These are phyloP conservation scores for Cynodonichthys magdalenae DNA, from an alignment of 2,797 vertebrate genomes.

Conservation along the genomic window DNA sequence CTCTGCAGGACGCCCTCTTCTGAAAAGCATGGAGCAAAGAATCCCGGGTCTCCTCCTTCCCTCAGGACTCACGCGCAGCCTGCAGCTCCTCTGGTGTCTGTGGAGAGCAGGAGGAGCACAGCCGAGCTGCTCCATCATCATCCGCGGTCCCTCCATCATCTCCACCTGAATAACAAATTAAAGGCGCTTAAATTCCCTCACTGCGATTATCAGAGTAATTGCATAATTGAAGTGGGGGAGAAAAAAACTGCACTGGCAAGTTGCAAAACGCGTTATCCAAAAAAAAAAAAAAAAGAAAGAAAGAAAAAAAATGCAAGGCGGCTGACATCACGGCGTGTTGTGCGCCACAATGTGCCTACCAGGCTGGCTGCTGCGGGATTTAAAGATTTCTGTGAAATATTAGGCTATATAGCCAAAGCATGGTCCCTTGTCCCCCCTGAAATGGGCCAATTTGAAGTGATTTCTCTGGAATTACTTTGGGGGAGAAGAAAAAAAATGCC, in stretches of 20 bases:
- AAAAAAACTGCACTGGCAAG: conserved; percentile 62
- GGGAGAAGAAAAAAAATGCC: conserved; percentile 64
- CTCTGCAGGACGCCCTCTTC: conserved; percentile 41
- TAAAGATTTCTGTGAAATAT: conserved; percentile 82
- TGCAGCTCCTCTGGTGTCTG: conserved; percentile 57
- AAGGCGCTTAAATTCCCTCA: conserved; percentile 74
- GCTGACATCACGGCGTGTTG: conserved; percentile 68
- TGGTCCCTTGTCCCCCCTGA: conserved; percentile 69
- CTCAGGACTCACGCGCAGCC: conserved; percentile 47
- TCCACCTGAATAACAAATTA: conserved; percentile 75
- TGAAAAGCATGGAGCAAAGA: conserved; percentile 31
- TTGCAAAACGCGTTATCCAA: conserved; percentile 62
- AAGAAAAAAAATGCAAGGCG: conserved; percentile 47
- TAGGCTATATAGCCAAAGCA: conserved; percentile 75
- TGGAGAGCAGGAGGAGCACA: conserved; percentile 46
- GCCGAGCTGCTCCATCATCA: conserved; percentile 50
- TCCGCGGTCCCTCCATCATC: conserved; percentile 67
- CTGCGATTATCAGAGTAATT: conserved; percentile 75
- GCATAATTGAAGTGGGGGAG: conserved; percentile 61
- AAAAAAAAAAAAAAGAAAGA: not conserved
- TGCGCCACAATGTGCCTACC: conserved; percentile 62
- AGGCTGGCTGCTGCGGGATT: conserved; percentile 66
- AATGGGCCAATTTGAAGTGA: conserved; percentile 85
- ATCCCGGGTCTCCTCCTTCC: conserved; percentile 57
- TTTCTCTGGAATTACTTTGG: conserved; percentile 84